Evolutionary conservation across 2,797 vertebrate species (phyloP).

Genomic region (Limnodromus scolopaceus): DNA sequence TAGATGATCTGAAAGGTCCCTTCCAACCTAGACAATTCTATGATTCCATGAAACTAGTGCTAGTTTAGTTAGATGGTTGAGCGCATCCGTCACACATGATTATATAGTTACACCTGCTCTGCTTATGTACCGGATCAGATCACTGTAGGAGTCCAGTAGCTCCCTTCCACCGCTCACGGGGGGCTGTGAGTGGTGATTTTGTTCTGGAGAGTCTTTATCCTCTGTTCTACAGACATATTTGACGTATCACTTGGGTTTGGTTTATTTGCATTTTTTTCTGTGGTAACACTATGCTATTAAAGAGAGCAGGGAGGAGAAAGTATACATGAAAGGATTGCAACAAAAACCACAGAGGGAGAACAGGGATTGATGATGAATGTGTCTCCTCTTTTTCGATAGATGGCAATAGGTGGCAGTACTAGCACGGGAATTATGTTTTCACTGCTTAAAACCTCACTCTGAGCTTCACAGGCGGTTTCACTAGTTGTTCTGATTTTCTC

Average conservation of each 20-base stretch:
- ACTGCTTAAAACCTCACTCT: background rate
- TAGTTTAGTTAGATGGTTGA: background rate
- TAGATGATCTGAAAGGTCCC: too few species aligned
- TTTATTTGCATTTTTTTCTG: background rate
- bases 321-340: background rate
- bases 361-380: background rate
- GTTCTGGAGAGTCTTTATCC: background rate
- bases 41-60: too few species aligned
- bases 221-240: background rate
- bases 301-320: background rate
- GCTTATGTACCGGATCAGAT: background rate
- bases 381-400: background rate
- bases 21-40: too few species aligned
- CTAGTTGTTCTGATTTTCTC: background rate
- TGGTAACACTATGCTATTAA: background rate
- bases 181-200: background rate
- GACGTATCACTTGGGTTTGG: background rate
- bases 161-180: background rate
- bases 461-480: background rate
- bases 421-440: background rate
- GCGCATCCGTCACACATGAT: background rate
- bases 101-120: background rate
- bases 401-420: constrained; percentile 62
- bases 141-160: background rate
- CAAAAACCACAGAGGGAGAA: background rate